Evolutionary conservation across 2,797 vertebrate genomes (phyloP).

Genomic region (Hypotaenidia philippensis): DNA sequence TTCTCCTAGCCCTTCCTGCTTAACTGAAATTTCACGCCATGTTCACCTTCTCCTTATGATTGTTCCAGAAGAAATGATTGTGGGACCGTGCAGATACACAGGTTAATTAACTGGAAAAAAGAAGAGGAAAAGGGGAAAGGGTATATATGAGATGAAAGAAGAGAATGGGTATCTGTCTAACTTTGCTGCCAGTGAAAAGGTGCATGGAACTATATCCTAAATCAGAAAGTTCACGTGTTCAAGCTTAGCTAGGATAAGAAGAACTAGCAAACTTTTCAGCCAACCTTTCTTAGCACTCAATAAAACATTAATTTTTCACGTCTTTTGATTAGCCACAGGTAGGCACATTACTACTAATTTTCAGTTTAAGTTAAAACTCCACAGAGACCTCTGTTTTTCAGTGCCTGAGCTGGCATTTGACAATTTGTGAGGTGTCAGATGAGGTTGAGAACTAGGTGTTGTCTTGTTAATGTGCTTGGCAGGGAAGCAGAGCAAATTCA

Average conservation of each 20-base stretch:
- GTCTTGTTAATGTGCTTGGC: constrained; percentile 43
- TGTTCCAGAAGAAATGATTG: background rate
- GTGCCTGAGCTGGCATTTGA: constrained; percentile 8
- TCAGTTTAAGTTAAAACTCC: constrained; percentile 43
- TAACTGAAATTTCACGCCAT: background rate
- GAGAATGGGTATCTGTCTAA: background rate
- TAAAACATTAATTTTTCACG: constrained; percentile 56
- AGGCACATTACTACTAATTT: constrained; percentile 39
- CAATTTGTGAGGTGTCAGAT: constrained; percentile 58
- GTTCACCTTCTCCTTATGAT: background rate
- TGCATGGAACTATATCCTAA: background rate
- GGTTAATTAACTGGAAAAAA: background rate
- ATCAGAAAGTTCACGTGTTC: constrained; percentile 29
- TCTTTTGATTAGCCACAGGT: constrained; percentile 38
- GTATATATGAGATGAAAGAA: background rate
- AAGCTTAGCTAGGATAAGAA: background rate
- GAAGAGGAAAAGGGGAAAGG: background rate
- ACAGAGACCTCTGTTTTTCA: constrained; percentile 29
- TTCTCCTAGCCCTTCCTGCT: background rate
- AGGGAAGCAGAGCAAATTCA: constrained; percentile 31
- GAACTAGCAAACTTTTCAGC: constrained; percentile 27
- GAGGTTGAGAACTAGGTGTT: constrained; percentile 35
- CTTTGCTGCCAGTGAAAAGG: background rate
- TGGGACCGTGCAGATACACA: background rate
- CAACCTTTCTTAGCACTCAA: constrained; percentile 37